Conservation (phyloP, 2,113 vertebrate species). For the Embiotoca jacksoni region DNA sequence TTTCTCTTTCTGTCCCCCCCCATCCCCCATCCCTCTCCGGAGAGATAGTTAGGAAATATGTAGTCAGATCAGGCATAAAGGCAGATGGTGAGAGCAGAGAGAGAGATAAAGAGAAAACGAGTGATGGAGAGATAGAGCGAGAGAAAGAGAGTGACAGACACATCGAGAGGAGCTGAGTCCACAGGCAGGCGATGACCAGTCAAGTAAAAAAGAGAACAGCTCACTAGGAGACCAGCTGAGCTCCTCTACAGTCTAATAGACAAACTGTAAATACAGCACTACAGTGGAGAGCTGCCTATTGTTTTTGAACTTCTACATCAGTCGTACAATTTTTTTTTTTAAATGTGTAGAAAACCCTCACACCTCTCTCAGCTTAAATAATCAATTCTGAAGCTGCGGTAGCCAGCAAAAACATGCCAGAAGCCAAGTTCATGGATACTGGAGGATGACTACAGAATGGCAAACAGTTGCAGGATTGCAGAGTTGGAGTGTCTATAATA, state of each 20-base stretch:
- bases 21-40: constrained; percentile 52
- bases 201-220: constrained; percentile 74
- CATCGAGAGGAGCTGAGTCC: constrained; percentile 59
- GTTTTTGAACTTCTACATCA: constrained; percentile 3
- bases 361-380: constrained; percentile 15
- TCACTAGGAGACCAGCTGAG: constrained; percentile 74
- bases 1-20: constrained; percentile 25
- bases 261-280: constrained; percentile 55
- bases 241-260: constrained; percentile 50
- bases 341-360: background rate
- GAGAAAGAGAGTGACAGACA: constrained; percentile 36
- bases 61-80: constrained; percentile 72
- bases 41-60: constrained; percentile 67
- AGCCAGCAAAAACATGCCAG: constrained; percentile 13
- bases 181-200: constrained; percentile 67
- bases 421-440: constrained; percentile 24
- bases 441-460: no score
- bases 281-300: constrained; percentile 19
- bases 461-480: constrained; percentile 6
- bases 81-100: constrained; percentile 73
- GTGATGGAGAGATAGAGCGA: constrained; percentile 17
- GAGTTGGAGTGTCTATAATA: background rate
- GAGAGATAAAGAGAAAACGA: constrained; percentile 45
- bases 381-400: constrained; percentile 14
- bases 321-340: background rate